Evolutionary conservation across 2,797 vertebrate genomes (phyloP), one percentile per base, ranked within the genome.

Genomic region (Argyrosomus regius): DNA sequence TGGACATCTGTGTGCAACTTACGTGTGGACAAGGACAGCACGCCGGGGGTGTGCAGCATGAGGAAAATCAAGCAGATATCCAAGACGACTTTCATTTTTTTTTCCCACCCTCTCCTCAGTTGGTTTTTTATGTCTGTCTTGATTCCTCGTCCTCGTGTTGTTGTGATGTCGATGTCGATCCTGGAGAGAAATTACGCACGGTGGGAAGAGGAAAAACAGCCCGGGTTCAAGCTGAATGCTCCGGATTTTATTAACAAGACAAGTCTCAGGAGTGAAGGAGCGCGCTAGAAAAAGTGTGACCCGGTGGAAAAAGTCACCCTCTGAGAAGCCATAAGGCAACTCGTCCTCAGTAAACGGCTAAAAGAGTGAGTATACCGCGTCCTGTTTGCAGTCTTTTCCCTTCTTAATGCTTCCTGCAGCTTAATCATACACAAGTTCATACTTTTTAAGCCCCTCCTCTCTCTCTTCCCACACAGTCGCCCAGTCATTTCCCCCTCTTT

Each of bases 401-500:
- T 94, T 93, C 90, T 92, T 94, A 96, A 96, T 94, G 96, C 95
- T 96, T 97, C 96, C 95, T 95, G 91, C 96, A 94, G 95, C 94
- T 87, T 89, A 93, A 95, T 95, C 94, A 91, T 82, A 95, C 95
- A 96, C 96, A 96, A 97, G 96, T 96, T 95, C 94, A 96, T 97
- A 94, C 94, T 93, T 92, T 90, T 83, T 95, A 94, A 94, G 96
- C 96, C 96, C 96, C 95, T 96, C 97, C 95, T 87, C 87, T 70
- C 83, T 93, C 78, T 80, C 81, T 66, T 93, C 94, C 88, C 88
- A 89, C 89, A 86, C 90, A 86, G 84, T 90, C 92, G 41, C 77
- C 78, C 81, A 89, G 88, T 91, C 84, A 82, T 90, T 83, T 83
- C 82, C 82, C 81, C 81, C 77, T 83, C 85, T 87, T 77, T 85